A percentile compares a stretch with the other conserved stretches of the same genome.
Conservation (phyloP, 2,888 invertebrate genomes). For the Myopa testacea region DNA sequence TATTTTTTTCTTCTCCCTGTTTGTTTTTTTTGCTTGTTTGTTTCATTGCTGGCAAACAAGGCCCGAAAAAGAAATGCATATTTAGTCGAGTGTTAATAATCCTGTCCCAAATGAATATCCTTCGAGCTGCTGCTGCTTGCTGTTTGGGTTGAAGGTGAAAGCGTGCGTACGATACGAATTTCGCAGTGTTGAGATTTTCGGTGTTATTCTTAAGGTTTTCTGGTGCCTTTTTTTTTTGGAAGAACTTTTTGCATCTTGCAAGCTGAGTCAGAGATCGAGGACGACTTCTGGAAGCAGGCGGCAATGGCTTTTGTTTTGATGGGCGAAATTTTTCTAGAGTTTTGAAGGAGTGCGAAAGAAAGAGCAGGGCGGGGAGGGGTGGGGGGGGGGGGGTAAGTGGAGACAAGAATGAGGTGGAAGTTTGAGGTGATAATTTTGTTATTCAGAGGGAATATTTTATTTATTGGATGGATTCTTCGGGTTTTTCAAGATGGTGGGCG, state of each 20-base stretch:
- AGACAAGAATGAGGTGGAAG: constrained; percentile 44
- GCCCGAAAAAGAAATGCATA: constrained; percentile 62
- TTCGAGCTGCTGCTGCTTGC: constrained; percentile 32
- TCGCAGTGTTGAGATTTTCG: constrained; percentile 23
- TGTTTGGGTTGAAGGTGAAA: constrained; percentile 52
- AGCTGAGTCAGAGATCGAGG: constrained; percentile 2
- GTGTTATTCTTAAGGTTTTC: constrained; percentile 3
- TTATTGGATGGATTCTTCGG: constrained; percentile 39
- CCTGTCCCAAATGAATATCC: constrained; percentile 58
- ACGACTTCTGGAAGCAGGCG: constrained; percentile 22
- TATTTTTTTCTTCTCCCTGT: background rate
- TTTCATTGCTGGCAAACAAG: constrained; percentile 16
- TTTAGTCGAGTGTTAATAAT: constrained; percentile 69
- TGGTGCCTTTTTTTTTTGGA: background rate
- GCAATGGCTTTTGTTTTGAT: constrained; percentile 37
- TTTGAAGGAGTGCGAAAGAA: constrained; percentile 11
- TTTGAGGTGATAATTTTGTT: constrained; percentile 63
- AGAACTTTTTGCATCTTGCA: constrained; percentile 11
- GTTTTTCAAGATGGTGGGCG: background rate
- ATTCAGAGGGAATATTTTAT: constrained; percentile 57
- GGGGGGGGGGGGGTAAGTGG: no score
- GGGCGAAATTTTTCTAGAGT: constrained; percentile 27
- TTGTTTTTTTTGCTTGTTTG: constrained; percentile 9
- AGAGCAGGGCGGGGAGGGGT: background rate
- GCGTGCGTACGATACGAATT: constrained; percentile 51